phyloP scores from a whole-genome alignment of 2,888 invertebrate genomes.

The Oligia strigilis region DNA sequence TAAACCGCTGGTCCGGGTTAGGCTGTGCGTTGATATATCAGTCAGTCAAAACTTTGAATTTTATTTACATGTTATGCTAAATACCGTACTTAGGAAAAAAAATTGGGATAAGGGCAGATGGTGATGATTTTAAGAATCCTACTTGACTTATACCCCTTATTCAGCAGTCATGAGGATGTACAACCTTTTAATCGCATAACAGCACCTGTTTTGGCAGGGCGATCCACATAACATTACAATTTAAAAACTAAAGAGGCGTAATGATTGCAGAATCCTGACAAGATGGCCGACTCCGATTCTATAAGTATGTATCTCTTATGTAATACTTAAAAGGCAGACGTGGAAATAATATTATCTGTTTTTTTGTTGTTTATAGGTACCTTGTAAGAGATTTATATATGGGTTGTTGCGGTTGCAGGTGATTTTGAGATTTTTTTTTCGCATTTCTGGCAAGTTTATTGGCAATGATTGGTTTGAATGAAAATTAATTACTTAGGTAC shows the following conservation, averaged over 20 bases:
- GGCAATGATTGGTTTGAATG: too few relatives aligned
- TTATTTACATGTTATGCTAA: too few relatives aligned
- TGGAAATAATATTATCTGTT: slow-evolving; percentile 10
- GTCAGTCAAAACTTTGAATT: too few relatives aligned
- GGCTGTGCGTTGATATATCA: too few relatives aligned
- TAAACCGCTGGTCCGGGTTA: too few relatives aligned
- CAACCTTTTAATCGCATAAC: slow-evolving; percentile 11
- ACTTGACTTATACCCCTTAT: neutral
- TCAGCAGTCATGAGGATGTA: neutral
- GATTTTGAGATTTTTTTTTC: too few relatives aligned
- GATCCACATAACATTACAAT: slow-evolving; percentile 28
- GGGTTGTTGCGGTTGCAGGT: neutral
- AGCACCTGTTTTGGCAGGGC: slow-evolving; percentile 19
- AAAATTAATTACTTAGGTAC: too few relatives aligned
- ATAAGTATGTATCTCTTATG: slow-evolving; percentile 40
- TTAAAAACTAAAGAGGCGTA: slow-evolving; percentile 27
- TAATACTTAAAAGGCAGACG: slow-evolving; percentile 53
- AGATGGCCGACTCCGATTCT: slow-evolving; percentile 53
- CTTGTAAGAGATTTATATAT: neutral
- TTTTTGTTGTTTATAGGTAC: slow-evolving; percentile 5
- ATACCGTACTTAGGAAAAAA: too few relatives aligned
- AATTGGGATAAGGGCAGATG: too few relatives aligned
- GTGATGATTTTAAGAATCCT: too few relatives aligned
- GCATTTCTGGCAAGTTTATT: too few relatives aligned
- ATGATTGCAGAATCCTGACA: slow-evolving; percentile 47